Evolutionary conservation across 2,797 vertebrate species (phyloP).

Genomic region (Clarias laeviceps): DNA sequence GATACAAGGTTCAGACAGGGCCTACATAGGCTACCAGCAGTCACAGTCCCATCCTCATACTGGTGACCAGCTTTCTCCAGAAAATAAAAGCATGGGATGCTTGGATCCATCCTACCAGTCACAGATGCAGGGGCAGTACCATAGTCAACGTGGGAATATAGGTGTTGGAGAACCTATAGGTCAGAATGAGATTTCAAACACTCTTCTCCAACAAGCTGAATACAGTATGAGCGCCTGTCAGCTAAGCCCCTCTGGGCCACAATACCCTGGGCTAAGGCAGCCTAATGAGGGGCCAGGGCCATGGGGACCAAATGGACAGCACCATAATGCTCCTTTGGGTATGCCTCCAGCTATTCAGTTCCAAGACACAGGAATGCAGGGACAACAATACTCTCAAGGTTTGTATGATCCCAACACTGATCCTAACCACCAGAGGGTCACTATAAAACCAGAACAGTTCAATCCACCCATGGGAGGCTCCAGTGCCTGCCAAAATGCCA

Average conservation of each 20-base stretch:
- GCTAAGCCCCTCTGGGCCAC: conserved; percentile 77
- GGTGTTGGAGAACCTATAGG: conserved; percentile 63
- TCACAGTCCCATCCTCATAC: conserved; percentile 69
- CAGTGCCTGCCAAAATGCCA: conserved; percentile 81
- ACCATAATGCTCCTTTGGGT: conserved; percentile 60
- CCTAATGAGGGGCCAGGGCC: conserved; percentile 61
- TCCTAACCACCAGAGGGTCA: conserved; percentile 78
- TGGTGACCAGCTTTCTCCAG: conserved; percentile 72
- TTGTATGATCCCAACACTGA: conserved; percentile 71
- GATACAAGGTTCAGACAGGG: conserved; percentile 72
- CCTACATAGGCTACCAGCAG: conserved; percentile 79
- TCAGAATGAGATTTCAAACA: conserved; percentile 71
- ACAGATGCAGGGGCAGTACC: conserved; percentile 71
- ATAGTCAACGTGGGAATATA: conserved; percentile 64
- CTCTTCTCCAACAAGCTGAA: conserved; percentile 78
- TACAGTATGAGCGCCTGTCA: conserved; percentile 85
- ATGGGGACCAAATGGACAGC: conserved; percentile 76
- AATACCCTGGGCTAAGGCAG: conserved; percentile 70
- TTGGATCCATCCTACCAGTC: conserved; percentile 67
- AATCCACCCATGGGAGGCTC: conserved; percentile 72
- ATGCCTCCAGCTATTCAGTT: conserved; percentile 55
- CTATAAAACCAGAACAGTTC: conserved; percentile 91
- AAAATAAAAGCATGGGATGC: conserved; percentile 73
- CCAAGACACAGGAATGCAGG: conserved; percentile 68
- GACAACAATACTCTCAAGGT: conserved; percentile 70